Evolutionary conservation across 2,113 vertebrate genomes (phyloP), one percentile per base, ranked within the genome.

Genomic region (Tapirus terrestris): DNA sequence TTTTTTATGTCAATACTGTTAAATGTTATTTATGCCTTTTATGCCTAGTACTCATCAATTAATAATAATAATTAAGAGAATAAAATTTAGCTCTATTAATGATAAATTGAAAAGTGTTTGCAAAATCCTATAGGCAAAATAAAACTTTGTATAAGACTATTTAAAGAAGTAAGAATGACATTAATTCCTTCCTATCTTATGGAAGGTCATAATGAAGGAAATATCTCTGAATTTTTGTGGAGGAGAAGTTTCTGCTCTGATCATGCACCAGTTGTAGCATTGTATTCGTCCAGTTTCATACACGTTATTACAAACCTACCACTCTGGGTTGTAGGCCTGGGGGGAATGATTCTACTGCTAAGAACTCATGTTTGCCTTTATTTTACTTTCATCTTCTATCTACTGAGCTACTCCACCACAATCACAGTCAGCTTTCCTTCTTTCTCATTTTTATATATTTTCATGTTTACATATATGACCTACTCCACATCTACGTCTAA

Each of bases 221-320:
- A 8, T 31, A 36, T 27, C 14, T 53, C 45, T 36, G 20, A 39
- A n/a, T 43, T 39, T 76, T 83, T 65, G 8, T 27, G 33, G 25
- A 29, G 4, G n/a, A 53, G 23, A 56, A 36, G 27, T 23, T 36
- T 31, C 8, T 63, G 3, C 8, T 51, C 4, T 45, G 14, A 18
- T 48, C 27, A 10, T 12, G 43, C 4, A 1, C 6, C 0, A 6
- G 10, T 45, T 9, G 1, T 39, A 61, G 29, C 2, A 4, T 2
- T 73, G 10, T 5, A 39, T 27, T 27, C 68, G n/a, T 87, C 5
- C 16, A 56, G 4, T 23, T 73, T 56, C 31, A 33, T 45, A 14
- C 18, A 29, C 29, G 16, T 27, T 17, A 51, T 63, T 51, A 39
- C 3, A 20, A 75, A 27, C 29, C 61, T 8, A 23, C 8, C n/a